Evolutionary conservation across 2,888 invertebrate genomes (phyloP), one percentile per base, ranked within the genome.

Genomic region (Himalopsyche kuldschensis): DNA sequence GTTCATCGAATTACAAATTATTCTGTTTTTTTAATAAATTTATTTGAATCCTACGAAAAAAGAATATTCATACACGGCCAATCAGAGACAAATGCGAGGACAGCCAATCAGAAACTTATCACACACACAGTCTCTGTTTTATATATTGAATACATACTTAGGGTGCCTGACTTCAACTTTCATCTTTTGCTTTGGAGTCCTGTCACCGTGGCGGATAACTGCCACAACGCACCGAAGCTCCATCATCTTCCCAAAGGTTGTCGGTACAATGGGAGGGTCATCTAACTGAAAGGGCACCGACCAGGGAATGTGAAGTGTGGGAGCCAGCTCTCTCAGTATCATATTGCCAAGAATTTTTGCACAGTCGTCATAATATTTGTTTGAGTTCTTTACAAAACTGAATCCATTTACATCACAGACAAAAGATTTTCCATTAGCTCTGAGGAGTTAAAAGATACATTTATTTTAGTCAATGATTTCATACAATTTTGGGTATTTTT

Each of bases 321-420:
- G 98, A 4, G 99, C 98, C 85, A 99, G 91, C 89, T 98, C 97
- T 82, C 99, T 91, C 83, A 99, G 91, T 85, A 99, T 98, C 97
- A 99, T 99, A 89, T 99, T 99, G 20, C 98, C 98, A 87, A 98
- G 92, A 85, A 99, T 99, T 91, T 99, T 98, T 30, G 99, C 99
- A 90, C 99, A 99, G 89, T 99, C 99, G 90, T 99, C 99, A 89
- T 99, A 99, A 91, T 99, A 99, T 89, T 99, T 99, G 90, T 97
- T 97, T 0, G 99, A 99, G 90, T 99, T 99, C 90, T 99, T 99
- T 32, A 99, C 99, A 90, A 99, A 99, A 89, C 99, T 99, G 90
- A 99, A 99, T 0, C 99, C 99, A 91, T 99, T 99, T 3, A 99
- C 99, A 92, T 99, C 99, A 91, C 99, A 99, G 0, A 99, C 99